Evolutionary conservation across 2,113 vertebrate genomes (phyloP), one percentile per base, ranked within the genome.

Genomic region (Hepsetus odoe): DNA sequence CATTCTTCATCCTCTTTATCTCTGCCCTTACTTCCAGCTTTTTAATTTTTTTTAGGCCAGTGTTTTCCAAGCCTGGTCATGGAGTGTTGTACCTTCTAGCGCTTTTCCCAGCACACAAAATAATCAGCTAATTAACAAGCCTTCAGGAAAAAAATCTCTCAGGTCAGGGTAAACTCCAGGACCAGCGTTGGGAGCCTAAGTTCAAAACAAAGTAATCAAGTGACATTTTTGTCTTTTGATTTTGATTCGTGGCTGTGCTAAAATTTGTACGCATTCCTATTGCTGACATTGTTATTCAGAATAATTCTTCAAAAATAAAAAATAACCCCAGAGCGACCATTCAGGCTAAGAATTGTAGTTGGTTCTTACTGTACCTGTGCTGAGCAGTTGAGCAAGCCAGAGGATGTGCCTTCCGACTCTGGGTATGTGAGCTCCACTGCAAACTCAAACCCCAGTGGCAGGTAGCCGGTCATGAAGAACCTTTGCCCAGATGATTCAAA

Each of bases 401-500:
- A 99, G 0, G 97, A 99, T 1, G 95, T 96, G 85, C 96, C 97
- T 88, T 99, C 98, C 0, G 95, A 97, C 79, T 98, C 97, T 49
- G 97, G 97, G 68, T 94, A 97, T 0, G 98, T 99, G 86, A 99
- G 89, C 82, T 99, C 98, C 8, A 92, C 97, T 1, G 95, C 98
- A 91, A 96, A 98, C 89, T 99, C 98, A 85, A 97, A 99, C 35
- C 98, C 98, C 82, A 99, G 84, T 0, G 98, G 96, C 51, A 99
- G 91, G 82, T 98, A 99, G 22, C 96, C 96, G 0, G 97, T 97
- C 97, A 99, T 99, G 84, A 98, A 99, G 88, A 99, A 96, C 56
- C 98, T 99, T 80, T 42, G 72, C 44, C 56, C 32, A 84, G 67
- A 56, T 8, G 6, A 13, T 7, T 16, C 44, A 24, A 51, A 16